These are phyloP conservation scores for Aleiodes leptofemur DNA, from an alignment of 2,888 invertebrate genomes.

Conservation along the genomic window DNA sequence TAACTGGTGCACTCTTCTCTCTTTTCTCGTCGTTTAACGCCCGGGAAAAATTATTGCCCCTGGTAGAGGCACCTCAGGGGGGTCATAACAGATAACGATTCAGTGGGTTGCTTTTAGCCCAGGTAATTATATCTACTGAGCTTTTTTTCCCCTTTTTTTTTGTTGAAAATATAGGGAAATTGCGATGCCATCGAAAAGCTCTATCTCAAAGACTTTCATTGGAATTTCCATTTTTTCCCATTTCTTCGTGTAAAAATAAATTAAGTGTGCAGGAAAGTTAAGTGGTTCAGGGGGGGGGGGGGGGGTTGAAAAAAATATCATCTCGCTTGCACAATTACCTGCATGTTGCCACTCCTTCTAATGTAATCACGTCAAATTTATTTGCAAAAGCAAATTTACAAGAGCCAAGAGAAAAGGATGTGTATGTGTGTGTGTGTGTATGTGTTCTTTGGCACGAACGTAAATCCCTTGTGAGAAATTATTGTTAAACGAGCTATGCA, in stretches of 20 bases:
- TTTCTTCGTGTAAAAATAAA: not conserved
- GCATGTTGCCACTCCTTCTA: no score
- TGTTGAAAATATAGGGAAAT: no score
- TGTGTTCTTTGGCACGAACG: not conserved
- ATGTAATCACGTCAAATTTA: no score
- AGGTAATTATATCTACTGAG: conserved; percentile 41
- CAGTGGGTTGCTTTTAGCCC: conserved; percentile 34
- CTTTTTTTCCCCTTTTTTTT: conserved; percentile 10
- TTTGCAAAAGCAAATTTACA: not conserved
- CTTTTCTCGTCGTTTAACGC: conserved; percentile 38
- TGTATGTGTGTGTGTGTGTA: not conserved
- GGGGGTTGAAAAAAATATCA: not conserved
- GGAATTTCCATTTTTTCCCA: no score
- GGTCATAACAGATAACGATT: conserved; percentile 46
- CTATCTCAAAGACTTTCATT: no score
- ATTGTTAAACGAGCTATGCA: conserved; percentile 19
- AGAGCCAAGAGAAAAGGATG: not conserved
- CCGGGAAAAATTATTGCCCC: conserved; percentile 35
- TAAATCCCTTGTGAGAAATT: conserved; percentile 4
- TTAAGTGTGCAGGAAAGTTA: conserved; percentile 6
- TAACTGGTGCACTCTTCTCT: not conserved
- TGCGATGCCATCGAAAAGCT: no score
- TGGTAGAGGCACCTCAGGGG: conserved; percentile 12
- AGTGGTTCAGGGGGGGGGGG: not conserved
- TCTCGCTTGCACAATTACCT: not conserved